These are phyloP conservation scores for Phytoseiulus persimilis DNA, from an alignment of 2,888 invertebrate genomes.

Conservation along the genomic window DNA sequence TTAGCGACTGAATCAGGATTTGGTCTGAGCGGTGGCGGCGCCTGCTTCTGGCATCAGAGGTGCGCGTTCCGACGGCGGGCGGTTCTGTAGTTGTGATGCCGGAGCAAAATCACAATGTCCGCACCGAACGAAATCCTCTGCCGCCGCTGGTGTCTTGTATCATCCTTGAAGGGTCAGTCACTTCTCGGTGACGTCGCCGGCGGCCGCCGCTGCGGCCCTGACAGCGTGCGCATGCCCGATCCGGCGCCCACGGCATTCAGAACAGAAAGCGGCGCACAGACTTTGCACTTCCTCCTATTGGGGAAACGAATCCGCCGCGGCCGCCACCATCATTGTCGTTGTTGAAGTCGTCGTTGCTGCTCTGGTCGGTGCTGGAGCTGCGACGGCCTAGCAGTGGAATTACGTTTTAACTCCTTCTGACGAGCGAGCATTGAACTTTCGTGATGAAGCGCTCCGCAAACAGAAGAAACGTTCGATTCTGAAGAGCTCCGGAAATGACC, in stretches of 20 bases:
- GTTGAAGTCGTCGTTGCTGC: not conserved
- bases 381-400: not conserved
- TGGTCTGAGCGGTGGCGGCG: not conserved
- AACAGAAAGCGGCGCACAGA: not conserved
- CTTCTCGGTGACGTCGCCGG: not conserved
- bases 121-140: not conserved
- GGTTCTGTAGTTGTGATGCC: not conserved
- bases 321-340: not conserved
- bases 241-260: not conserved
- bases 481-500: not conserved
- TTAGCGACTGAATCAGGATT: not conserved
- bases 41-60: not conserved
- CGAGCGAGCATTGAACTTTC: not conserved
- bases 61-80: not conserved
- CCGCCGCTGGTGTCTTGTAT: not conserved
- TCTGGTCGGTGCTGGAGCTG: not conserved
- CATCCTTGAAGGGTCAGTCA: constrained; percentile 5
- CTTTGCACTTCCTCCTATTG: constrained; percentile 5
- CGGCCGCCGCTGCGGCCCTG: not conserved
- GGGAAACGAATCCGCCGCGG: not conserved
- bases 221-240: constrained; percentile 5
- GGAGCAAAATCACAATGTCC: not conserved
- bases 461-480: not conserved
- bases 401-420: not conserved
- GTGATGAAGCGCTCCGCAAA: not conserved